Evolutionary conservation across 2,113 vertebrate species (phyloP).

Genomic region (Sitta europaea): DNA sequence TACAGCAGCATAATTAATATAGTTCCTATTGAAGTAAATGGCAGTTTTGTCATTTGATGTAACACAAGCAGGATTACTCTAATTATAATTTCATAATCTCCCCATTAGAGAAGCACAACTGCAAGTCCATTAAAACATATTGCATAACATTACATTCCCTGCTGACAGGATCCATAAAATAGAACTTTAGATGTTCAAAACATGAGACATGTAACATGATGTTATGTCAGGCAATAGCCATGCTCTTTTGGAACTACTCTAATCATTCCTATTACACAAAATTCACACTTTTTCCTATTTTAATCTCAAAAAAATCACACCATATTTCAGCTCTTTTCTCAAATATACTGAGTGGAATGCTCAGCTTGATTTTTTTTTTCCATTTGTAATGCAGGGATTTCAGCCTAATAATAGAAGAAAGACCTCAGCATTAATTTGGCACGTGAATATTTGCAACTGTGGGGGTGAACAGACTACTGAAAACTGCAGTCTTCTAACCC

Average conservation of each 20-base stretch:
- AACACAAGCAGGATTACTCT: conserved; percentile 7
- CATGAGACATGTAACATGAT: background rate
- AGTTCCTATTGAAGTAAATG: background rate
- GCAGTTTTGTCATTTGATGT: conserved; percentile 1
- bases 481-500: background rate
- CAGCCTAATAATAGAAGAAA: background rate
- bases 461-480: background rate
- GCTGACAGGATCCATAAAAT: background rate
- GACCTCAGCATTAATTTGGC: background rate
- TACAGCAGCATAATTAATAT: background rate
- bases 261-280: background rate
- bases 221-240: background rate
- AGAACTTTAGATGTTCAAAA: background rate
- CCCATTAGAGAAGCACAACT: conserved; percentile 8
- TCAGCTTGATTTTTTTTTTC: background rate
- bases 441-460: background rate
- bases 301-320: background rate
- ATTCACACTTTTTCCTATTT: background rate
- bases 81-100: conserved; percentile 52
- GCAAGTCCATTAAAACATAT: conserved; percentile 16
- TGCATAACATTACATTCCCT: background rate
- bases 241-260: background rate
- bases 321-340: background rate
- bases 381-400: background rate
- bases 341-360: background rate